Percentiles rank a stretch among this genome's conserved stretches.
Conservation (phyloP, 2,888 invertebrate species). For the Amorpha juglandis region DNA sequence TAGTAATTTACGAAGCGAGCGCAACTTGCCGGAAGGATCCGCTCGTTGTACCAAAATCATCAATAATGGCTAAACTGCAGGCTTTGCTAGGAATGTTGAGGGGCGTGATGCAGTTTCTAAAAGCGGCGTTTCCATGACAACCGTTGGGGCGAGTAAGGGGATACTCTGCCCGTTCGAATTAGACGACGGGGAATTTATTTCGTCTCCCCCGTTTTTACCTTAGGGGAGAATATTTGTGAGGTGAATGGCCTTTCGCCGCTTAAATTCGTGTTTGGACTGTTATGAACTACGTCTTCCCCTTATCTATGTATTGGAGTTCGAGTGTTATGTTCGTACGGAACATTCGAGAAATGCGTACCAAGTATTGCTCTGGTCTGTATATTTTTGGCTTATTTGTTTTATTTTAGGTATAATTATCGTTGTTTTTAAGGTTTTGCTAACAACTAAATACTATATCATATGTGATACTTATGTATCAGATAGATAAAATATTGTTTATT, state of each 20-base stretch:
- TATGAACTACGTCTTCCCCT: conserved; percentile 36
- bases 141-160: conserved; percentile 67
- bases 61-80: conserved; percentile 70
- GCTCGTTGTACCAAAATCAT: conserved; percentile 61
- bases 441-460: too few relatives aligned
- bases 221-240: conserved; percentile 76
- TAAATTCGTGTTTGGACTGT: conserved; percentile 43
- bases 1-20: conserved; percentile 61
- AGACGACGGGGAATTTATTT: conserved; percentile 77
- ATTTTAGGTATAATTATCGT: neutral
- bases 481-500: too few relatives aligned
- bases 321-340: conserved; percentile 30
- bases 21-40: conserved; percentile 58
- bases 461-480: too few relatives aligned
- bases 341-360: conserved; percentile 39
- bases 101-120: conserved; percentile 55
- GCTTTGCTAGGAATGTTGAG: conserved; percentile 56
- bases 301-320: conserved; percentile 15
- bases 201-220: conserved; percentile 71
- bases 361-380: conserved; percentile 1
- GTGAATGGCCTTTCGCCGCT: conserved; percentile 71
- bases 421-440: too few relatives aligned
- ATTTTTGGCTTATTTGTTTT: neutral
- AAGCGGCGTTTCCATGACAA: conserved; percentile 65
- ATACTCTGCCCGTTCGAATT: conserved; percentile 66